Evolutionary conservation across 1,140 invertebrate species (phyloP), one percentile per base, ranked within the genome.

Genomic region (Proales similis): DNA sequence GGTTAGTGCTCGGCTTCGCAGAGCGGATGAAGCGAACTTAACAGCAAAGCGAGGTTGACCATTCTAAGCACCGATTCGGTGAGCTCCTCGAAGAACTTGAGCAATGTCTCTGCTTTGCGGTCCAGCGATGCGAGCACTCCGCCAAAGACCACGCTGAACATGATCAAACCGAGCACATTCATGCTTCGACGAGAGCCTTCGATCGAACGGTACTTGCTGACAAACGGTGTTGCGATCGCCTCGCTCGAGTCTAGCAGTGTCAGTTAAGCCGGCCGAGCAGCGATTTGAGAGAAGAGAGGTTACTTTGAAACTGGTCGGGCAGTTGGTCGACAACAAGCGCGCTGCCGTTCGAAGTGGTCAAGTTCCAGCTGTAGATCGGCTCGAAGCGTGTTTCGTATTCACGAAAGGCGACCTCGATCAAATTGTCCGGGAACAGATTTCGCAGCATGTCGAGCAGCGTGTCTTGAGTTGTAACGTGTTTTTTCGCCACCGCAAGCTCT

Each of bases 371-470:
- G 27, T 42, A 57, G 17, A 42, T 42, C 17, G 32, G 11, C 20
- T 57, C 36, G 32, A 57, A 57, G 7, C 11, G 12, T 2, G 51
- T 57, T 36, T 57, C 51, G 32, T 57, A 57, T 57, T 57, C 51
- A 46, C 62, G 30, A 45, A 67, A 67, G 12, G 64, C 33, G 17
- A 66, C 63, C 20, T 64, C 65, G 11, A 67, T 66, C 2, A 67
- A 48, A 30, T 67, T 67, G 33, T 67, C 66, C 12, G 66, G 65
- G 48, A 67, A 65, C 4, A 65, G 30, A 30, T 66, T 66, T 53
- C 66, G 45, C 3, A 61, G 29, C 33, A 61, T 32, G 36, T 61
- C 38, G 1, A 61, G 27, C n/a, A 61, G 29, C 20, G 38, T 61
- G 17, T 61, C 39, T 29, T 57, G 51, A 42, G 51, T 57, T 3